Conservation (phyloP, 2,888 invertebrate species). For the Steromphala cineraria region DNA sequence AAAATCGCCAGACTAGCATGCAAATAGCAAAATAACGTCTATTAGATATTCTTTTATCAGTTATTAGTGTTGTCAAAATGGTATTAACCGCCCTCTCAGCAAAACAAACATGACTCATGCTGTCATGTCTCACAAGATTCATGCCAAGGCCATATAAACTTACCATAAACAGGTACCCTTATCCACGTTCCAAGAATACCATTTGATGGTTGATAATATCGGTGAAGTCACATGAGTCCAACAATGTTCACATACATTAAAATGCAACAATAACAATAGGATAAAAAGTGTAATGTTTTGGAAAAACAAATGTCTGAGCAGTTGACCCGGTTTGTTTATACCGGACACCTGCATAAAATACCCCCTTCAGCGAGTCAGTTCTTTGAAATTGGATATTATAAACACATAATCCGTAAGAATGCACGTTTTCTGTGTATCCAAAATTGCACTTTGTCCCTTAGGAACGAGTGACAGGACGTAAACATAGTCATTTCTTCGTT, state of each 20-base stretch:
- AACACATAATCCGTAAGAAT: conserved; percentile 8
- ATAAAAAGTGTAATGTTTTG: background rate
- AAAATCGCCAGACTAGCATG: background rate
- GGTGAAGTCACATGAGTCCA: background rate
- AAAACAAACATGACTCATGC: background rate
- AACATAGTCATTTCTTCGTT: background rate
- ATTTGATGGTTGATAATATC: background rate
- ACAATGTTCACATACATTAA: background rate
- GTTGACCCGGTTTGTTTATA: conserved; percentile 6
- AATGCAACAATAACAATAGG: background rate
- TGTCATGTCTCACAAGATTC: background rate
- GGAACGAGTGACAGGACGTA: background rate
- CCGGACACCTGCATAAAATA: background rate
- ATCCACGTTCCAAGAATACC: background rate
- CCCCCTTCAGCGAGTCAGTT: background rate
- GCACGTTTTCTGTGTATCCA: conserved; percentile 8
- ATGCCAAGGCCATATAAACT: background rate
- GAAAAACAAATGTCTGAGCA: background rate
- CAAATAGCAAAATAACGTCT: too few relatives aligned
- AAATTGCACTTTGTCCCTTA: background rate
- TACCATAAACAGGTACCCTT: background rate
- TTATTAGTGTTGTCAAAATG: background rate
- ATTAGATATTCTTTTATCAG: too few relatives aligned
- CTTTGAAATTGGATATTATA: background rate
- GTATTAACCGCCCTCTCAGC: too few relatives aligned